phyloP scores from a whole-genome alignment of 2,888 invertebrate genomes.

The Amphipoea lucens region DNA sequence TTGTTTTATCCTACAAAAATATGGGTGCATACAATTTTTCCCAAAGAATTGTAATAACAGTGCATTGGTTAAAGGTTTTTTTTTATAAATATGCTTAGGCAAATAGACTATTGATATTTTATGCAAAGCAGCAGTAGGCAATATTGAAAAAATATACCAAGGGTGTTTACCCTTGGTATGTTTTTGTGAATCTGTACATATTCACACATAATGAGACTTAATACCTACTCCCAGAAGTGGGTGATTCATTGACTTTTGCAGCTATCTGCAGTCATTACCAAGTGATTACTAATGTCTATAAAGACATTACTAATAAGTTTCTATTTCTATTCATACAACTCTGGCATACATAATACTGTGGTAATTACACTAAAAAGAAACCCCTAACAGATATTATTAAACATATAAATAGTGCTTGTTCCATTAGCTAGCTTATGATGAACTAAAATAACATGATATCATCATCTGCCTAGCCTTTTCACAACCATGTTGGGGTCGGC shows the following conservation, averaged over 20 bases:
- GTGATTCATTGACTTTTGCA: not conserved
- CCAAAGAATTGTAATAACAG: not conserved
- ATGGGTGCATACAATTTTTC: not conserved
- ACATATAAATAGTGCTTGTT: not conserved
- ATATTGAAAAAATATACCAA: not conserved
- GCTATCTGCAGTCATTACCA: not conserved
- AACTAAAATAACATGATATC: not conserved
- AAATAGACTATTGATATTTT: not conserved
- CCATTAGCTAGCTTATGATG: not conserved
- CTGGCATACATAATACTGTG: not conserved
- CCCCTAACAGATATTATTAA: not conserved
- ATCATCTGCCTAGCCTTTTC: too few species aligned
- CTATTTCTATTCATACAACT: not conserved
- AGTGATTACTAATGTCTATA: conserved; percentile 2
- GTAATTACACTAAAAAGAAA: not conserved
- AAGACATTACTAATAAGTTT: conserved; percentile 10
- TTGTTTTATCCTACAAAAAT: not conserved
- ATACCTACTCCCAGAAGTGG: not conserved
- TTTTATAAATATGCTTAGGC: not conserved
- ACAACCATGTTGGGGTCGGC: too few species aligned
- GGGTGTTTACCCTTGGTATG: not conserved
- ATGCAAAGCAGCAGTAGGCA: not conserved
- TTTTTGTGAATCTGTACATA: too few species aligned
- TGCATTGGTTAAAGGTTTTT: not conserved
- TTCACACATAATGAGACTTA: not conserved